phyloP scores from a whole-genome alignment of 2,888 invertebrate species.

The Noctua janthina region DNA sequence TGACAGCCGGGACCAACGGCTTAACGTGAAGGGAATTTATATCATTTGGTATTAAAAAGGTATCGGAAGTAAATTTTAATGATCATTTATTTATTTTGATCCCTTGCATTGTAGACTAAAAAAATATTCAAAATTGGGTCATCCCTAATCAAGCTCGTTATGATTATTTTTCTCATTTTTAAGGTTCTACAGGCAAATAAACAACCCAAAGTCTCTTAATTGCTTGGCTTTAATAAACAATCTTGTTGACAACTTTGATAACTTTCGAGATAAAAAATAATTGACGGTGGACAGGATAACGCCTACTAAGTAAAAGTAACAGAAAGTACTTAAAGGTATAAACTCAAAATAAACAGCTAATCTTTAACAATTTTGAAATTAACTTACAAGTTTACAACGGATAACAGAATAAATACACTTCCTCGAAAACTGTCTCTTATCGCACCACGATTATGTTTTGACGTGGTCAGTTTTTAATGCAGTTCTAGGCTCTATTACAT shows the following conservation, averaged over 20 bases:
- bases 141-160: neutral
- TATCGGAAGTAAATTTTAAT: neutral
- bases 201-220: constrained; percentile 10
- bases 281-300: neutral
- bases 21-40: too few relatives aligned
- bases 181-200: constrained; percentile 11
- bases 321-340: neutral
- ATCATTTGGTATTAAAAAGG: neutral
- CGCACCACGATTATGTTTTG: neutral
- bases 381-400: neutral
- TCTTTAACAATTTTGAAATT: constrained; percentile 1
- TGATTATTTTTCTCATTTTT: constrained; percentile 20
- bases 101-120: neutral
- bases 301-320: neutral
- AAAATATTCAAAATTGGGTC: neutral
- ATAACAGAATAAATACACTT: neutral
- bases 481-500: too few relatives aligned
- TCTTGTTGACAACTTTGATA: constrained; percentile 19
- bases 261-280: neutral
- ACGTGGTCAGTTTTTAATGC: too few relatives aligned
- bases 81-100: neutral
- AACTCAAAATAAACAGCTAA: constrained; percentile 3
- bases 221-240: constrained; percentile 22
- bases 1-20: too few relatives aligned
- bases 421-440: neutral